Evolutionary conservation across 2,888 invertebrate genomes (phyloP).

Genomic region (Macrosoma leucophasiata): DNA sequence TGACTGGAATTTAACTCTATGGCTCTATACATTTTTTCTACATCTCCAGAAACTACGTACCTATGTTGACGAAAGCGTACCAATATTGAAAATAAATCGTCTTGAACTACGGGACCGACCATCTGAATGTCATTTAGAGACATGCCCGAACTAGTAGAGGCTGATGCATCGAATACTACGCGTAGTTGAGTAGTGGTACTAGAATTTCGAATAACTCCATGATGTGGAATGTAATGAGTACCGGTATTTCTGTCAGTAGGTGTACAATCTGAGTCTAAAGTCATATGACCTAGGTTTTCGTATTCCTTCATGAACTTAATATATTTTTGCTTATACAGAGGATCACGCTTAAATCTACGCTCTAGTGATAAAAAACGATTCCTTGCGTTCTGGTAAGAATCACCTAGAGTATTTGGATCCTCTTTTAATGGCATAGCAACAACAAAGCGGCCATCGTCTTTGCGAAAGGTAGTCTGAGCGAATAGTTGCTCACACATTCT

Average conservation of each 20-base stretch:
- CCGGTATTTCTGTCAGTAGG: too few relatives aligned
- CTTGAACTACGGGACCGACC: constrained; percentile 24
- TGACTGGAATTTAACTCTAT: constrained; percentile 7
- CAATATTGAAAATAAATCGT: constrained; percentile 21
- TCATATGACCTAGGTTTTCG: too few relatives aligned
- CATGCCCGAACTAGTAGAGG: constrained; percentile 19
- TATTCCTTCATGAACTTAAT: constrained; percentile 28
- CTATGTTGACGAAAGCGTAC: constrained; percentile 22
- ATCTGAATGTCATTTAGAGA: constrained; percentile 22
- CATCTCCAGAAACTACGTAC: constrained; percentile 20
- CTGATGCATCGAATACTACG: constrained; percentile 29
- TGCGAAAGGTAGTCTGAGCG: constrained; percentile 1
- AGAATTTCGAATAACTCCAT: constrained; percentile 24
- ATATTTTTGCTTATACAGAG: constrained; percentile 20
- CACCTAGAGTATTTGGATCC: constrained; percentile 3
- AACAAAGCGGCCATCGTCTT: constrained; percentile 6
- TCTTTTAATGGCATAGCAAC: constrained; percentile 12
- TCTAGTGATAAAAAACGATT: constrained; percentile 8
- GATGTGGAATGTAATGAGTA: too few relatives aligned
- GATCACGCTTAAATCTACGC: constrained; percentile 17
- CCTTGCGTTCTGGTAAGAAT: constrained; percentile 5
- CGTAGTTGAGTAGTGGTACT: constrained; percentile 27
- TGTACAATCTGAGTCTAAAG: too few relatives aligned
- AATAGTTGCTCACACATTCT: constrained; percentile 9
- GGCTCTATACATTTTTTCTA: constrained; percentile 17